Evolutionary conservation across 1,140 invertebrate species (phyloP).

Genomic region (Melitaea cinxia): DNA sequence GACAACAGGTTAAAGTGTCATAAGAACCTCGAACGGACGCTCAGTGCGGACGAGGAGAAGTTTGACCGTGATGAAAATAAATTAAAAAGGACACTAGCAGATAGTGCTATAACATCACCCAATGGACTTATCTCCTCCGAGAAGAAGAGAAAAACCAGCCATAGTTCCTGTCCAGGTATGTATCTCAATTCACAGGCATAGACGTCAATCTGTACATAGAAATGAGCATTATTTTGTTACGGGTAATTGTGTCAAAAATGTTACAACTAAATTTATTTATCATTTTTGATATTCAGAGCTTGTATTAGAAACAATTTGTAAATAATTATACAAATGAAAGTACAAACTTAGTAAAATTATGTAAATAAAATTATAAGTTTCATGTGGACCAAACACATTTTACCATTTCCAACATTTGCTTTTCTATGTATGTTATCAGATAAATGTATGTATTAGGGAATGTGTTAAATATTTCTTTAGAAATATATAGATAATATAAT

Average conservation of each 20-base stretch:
- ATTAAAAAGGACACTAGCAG: slow-evolving; percentile 67
- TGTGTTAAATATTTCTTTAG: slow-evolving; percentile 16
- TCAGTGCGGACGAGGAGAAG: slow-evolving; percentile 60
- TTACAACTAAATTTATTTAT: background rate
- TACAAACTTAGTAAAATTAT: slow-evolving; percentile 22
- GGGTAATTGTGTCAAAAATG: slow-evolving; percentile 5
- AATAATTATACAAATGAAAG: slow-evolving; percentile 4
- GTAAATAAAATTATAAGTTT: slow-evolving; percentile 9
- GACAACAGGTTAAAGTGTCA: slow-evolving; percentile 69
- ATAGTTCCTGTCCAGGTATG: slow-evolving; percentile 77
- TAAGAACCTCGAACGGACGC: slow-evolving; percentile 66
- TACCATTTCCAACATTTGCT: slow-evolving; percentile 17
- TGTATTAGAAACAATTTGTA: slow-evolving; percentile 17
- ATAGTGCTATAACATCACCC: slow-evolving; percentile 67
- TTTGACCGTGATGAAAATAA: slow-evolving; percentile 65
- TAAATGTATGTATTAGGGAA: slow-evolving; percentile 2
- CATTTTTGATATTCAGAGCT: background rate
- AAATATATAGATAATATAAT: slow-evolving; percentile 34
- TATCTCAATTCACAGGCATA: slow-evolving; percentile 45
- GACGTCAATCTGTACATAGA: slow-evolving; percentile 9
- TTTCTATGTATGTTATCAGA: slow-evolving; percentile 20
- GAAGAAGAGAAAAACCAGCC: slow-evolving; percentile 82
- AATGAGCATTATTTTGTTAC: background rate
- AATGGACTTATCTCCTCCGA: slow-evolving; percentile 79
- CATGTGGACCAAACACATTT: slow-evolving; percentile 25